Evolutionary conservation across 2,797 vertebrate species (phyloP).

Genomic region (Alosa sapidissima): DNA sequence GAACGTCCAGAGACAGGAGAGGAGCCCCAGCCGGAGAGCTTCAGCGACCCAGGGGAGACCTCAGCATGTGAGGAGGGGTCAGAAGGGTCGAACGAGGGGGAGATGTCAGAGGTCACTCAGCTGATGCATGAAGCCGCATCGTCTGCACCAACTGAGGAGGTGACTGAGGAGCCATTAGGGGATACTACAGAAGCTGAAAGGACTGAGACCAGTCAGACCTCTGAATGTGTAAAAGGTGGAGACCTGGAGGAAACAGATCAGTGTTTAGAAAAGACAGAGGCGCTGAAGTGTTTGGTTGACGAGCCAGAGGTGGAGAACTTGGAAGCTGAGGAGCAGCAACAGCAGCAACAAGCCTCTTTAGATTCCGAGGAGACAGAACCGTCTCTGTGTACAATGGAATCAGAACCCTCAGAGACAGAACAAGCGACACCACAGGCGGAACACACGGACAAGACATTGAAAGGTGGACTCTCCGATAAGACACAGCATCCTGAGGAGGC

Average conservation of each 20-base stretch:
- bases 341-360: background rate
- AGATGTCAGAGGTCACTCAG: background rate
- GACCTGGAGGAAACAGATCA: background rate
- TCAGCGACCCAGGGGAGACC: background rate
- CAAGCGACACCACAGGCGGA: conserved; percentile 10
- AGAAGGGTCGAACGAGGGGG: background rate
- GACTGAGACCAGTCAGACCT: background rate
- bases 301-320: background rate
- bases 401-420: conserved; percentile 25
- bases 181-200: background rate
- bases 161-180: conserved; percentile 10
- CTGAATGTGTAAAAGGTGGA: background rate
- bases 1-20: background rate
- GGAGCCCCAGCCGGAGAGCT: background rate
- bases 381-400: conserved; percentile 26
- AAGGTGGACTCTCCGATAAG: conserved; percentile 27
- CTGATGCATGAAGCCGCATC: background rate
- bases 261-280: conserved; percentile 51
- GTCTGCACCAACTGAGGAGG: background rate
- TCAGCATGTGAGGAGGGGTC: background rate
- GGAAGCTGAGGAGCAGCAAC: conserved; percentile 15
- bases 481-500: conserved; percentile 20
- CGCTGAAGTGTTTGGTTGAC: conserved; percentile 35
- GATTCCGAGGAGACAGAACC: conserved; percentile 29
- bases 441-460: background rate